These are phyloP conservation scores for Sakesphorus luctuosus DNA, from an alignment of 2,113 vertebrate genomes.

Conservation along the genomic window DNA sequence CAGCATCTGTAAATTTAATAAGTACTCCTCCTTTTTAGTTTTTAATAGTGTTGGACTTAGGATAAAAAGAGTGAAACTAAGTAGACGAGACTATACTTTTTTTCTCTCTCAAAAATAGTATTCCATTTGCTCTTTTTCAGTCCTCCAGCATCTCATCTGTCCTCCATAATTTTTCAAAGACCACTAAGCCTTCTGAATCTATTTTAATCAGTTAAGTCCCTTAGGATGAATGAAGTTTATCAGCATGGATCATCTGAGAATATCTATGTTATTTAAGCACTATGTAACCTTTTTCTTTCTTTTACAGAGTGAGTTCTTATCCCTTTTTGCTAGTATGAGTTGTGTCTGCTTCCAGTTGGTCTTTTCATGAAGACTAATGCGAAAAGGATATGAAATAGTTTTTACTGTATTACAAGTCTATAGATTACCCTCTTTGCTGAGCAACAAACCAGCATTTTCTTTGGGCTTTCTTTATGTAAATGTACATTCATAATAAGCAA, in stretches of 20 bases:
- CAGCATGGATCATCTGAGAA: slow-evolving; percentile 11
- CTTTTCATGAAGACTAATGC: not conserved
- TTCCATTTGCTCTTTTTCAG: slow-evolving; percentile 3
- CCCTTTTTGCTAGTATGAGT: not conserved
- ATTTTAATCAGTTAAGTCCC: slow-evolving; percentile 9
- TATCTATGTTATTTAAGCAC: slow-evolving; percentile 18
- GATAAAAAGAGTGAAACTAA: not conserved
- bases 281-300: slow-evolving; percentile 22
- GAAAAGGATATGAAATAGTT: not conserved
- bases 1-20: not conserved
- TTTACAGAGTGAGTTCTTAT: not conserved
- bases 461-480: not conserved
- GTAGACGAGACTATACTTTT: not conserved
- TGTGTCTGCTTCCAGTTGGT: not conserved
- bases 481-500: not conserved
- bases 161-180: slow-evolving; percentile 34
- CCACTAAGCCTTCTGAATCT: not conserved
- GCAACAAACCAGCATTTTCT: not conserved
- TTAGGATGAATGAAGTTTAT: slow-evolving; percentile 31
- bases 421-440: not conserved
- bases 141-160: not conserved
- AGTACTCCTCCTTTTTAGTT: not conserved
- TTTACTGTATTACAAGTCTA: not conserved
- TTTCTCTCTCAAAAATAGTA: not conserved
- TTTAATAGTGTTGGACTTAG: not conserved